A percentile compares a stretch with the other conserved stretches of the same genome.
Evolutionary conservation across 2,888 invertebrate genomes (phyloP).

Genomic region (Ganaspis brasiliensis): DNA sequence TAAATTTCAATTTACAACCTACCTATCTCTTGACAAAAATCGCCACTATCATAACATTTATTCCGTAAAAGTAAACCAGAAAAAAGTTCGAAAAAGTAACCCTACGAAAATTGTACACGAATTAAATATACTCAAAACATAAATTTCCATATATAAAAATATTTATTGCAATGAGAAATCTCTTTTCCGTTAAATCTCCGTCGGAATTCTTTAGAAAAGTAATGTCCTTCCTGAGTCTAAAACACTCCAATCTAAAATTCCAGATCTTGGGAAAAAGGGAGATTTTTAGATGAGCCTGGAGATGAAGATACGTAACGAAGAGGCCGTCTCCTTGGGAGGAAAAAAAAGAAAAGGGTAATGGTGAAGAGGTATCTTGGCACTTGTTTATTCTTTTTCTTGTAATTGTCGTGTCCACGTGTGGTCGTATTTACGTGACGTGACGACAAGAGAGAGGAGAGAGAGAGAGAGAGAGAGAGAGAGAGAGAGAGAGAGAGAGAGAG

Average conservation of each 20-base stretch:
- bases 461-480: slow-evolving; percentile 16
- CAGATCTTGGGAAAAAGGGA: not conserved
- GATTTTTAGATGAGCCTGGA: not conserved
- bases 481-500: not conserved
- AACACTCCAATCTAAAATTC: not conserved
- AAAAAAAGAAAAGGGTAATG: slow-evolving; percentile 6
- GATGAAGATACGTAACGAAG: slow-evolving; percentile 24
- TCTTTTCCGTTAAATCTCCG: not conserved
- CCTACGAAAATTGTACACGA: no score
- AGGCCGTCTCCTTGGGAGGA: not conserved
- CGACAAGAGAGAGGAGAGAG: slow-evolving; percentile 16
- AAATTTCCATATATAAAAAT: no score
- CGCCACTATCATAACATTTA: not conserved
- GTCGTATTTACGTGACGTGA: slow-evolving; percentile 52
- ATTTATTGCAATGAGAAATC: no score
- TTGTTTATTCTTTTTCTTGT: not conserved
- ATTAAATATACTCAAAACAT: no score
- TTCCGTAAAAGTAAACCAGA: no score
- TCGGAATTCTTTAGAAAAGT: not conserved
- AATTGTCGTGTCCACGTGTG: slow-evolving; percentile 46
- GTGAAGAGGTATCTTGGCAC: not conserved
- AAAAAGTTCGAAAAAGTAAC: no score
- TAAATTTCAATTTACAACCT: slow-evolving; percentile 43
- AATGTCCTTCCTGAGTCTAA: not conserved
- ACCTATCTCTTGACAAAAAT: slow-evolving; percentile 5